Base-by-base conservation (phyloP, 2,113 vertebrate genomes). In the Melospiza georgiana region DNA sequence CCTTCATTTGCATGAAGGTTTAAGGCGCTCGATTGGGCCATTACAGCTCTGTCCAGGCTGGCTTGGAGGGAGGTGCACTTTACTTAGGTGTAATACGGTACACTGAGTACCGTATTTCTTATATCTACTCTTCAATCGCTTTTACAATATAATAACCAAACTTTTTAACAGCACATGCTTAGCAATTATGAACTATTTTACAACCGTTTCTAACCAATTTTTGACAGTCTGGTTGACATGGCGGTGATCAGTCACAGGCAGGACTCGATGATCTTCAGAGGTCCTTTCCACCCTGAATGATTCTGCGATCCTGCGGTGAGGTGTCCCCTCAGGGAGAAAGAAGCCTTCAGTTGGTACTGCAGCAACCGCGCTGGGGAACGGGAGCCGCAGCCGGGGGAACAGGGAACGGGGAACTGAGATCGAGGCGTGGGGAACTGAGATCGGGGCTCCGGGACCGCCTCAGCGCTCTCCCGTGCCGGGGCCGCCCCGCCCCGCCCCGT, bases 401-500 rank as follows among this genome's bases (percentile, higher is more conserved):
- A 5, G 4, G 9, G 6, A 9, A 11, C 22, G 5, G 4, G 3
- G 22, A 23, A 15, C 33, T 4, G 18, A 2, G 8, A 24, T 1
- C 0, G 15, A 4, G 11, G 37, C 15, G 15, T 1, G 25, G 17
- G 8, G n/a, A 48, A 8, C 43, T 16, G 41, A 19, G 22, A 4
- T 5, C 6, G 27, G 33, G 39, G 11, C 9, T n/a, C 41, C 6
- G 33, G 20, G 3, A 1, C 18, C 28, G 51, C 52, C 71, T 48
- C 71, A 16, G 61, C 12, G 15, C 30, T 16, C 41, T 57, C 24
- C 41, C 28, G 30, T 3, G 51, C 72, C 20, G 62, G 61, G 44
- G 7, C 49, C 28, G 65, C 69, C 23, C 69, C 48, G 65, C 69
- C 23, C 69, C 48, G 65, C 81, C n/a, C 69, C 58, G 15, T 15